Base-by-base conservation (phyloP, 2,888 invertebrate species). In the Dicranocentrus wangi region DNA sequence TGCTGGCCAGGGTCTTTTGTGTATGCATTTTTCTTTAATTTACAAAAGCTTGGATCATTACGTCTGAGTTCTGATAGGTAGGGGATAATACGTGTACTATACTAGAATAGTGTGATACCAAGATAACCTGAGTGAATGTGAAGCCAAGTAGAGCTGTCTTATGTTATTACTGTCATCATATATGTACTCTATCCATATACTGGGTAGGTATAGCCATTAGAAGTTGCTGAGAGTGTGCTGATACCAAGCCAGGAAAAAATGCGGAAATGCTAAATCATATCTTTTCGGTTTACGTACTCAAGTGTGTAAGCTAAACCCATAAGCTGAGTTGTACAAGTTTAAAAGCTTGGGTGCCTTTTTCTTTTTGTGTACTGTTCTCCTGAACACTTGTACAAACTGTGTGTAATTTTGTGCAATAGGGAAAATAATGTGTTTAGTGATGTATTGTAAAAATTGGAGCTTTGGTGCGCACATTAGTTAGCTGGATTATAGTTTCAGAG, bases 321-420 rank as follows among this genome's bases (percentile, higher is more conserved):
- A 39, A 13, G 39, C 5, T 5, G 13, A 5, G 39, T n/a, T 32
- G 32, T 10, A 47, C 15, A 47, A n/a, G 47, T 47, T 10, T 47
- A 10, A 15, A 10, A 32, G 3, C 32, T n/a, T 47, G 47, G 15
- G n/a, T n/a, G 15, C n/a, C n/a, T n/a, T n/a, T n/a, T n/a, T n/a
- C n/a, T n/a, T n/a, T n/a, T n/a, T n/a, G 19, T n/a, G 13, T 28
- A 25, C n/a, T 60, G 3, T 21, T 58, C 19, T 17, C 15, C 19
- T 65, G 65, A 65, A 73, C 63, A 65, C 65, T 73, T 65, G 63
- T 73, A 42, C 61, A 71, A 71, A 71, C 58, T 58, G 39, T 19
- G 19, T 10, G 2, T 60, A 63, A 10, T 47, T 47, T 32, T 32
- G 32, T 32, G 3, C 3, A 10, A 32, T 32, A 10, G 32, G 3